Percentiles rank a stretch among this genome's conserved stretches.
Conservation (phyloP, 1,140 invertebrate species). For the Solenopsis invicta region DNA sequence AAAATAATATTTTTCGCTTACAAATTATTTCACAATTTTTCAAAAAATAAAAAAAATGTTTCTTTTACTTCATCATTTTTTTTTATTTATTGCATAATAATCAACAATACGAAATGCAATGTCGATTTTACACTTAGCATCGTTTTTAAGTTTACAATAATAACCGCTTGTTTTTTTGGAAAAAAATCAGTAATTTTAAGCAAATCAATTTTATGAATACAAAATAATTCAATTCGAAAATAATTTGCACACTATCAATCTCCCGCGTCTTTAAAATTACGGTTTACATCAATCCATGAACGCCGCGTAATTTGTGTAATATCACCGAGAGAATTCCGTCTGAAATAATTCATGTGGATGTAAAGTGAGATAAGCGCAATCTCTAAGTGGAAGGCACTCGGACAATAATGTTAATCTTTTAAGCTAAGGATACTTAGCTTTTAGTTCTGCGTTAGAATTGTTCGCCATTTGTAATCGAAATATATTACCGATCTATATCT, state of each 20-base stretch:
- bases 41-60: not conserved
- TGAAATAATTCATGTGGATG: slow-evolving; percentile 29
- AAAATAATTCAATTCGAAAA: not conserved
- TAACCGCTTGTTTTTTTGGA: not conserved
- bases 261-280: not conserved
- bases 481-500: slow-evolving; percentile 32
- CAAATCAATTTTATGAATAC: not conserved
- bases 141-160: not conserved
- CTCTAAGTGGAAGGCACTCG: not conserved
- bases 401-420: slow-evolving; percentile 31
- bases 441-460: not conserved
- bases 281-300: not conserved
- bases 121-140: not conserved
- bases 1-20: too few relatives aligned
- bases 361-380: slow-evolving; percentile 15
- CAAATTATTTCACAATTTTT: too few relatives aligned
- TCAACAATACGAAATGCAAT: not conserved
- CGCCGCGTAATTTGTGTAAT: slow-evolving; percentile 30
- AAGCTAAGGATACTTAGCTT: slow-evolving; percentile 16
- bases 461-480: slow-evolving; percentile 8
- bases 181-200: not conserved
- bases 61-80: not conserved
- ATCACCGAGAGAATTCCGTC: slow-evolving; percentile 1
- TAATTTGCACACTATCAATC: not conserved
- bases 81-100: not conserved